Percentiles rank a stretch among this genome's conserved stretches.
phyloP scores from a whole-genome alignment of 2,113 vertebrate species.

The Petroica traversi region DNA sequence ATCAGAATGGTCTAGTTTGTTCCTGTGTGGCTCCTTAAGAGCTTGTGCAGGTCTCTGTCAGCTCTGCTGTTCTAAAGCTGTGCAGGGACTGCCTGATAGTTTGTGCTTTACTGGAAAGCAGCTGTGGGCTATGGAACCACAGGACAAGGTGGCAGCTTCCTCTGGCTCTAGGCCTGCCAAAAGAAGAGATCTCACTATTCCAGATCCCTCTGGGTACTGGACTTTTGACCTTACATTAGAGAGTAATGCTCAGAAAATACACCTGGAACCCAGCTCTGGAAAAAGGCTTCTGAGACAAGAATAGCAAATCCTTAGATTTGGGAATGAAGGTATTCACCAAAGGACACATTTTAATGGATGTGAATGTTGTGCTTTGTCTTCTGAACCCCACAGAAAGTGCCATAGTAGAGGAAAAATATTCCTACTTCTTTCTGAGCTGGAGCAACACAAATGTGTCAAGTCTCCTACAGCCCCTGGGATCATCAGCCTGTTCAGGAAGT shows the following conservation, averaged over 20 bases:
- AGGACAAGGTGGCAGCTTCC: not conserved
- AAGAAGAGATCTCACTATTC: not conserved
- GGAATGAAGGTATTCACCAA: not conserved
- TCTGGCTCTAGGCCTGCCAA: not conserved
- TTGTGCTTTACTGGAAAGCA: not conserved
- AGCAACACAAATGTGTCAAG: not conserved
- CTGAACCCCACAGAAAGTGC: not conserved
- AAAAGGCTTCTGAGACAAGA: not conserved
- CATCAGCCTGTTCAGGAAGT: not conserved
- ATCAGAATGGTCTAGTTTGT: not conserved
- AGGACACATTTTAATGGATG: not conserved
- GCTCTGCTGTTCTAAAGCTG: not conserved
- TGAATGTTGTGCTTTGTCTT: not conserved
- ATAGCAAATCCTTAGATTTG: not conserved
- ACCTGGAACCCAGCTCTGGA: not conserved
- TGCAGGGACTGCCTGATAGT: not conserved
- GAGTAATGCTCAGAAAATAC: not conserved
- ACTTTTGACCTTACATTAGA: not conserved
- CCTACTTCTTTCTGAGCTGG: not conserved
- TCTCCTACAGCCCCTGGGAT: not conserved
- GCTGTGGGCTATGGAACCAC: not conserved
- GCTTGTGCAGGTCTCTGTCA: not conserved
- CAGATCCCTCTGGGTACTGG: not conserved
- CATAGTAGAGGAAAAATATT: not conserved
- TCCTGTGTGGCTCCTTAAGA: not conserved